These are phyloP conservation scores for Cochlearius cochlearius DNA, from an alignment of 2,113 vertebrate species.

Conservation along the genomic window DNA sequence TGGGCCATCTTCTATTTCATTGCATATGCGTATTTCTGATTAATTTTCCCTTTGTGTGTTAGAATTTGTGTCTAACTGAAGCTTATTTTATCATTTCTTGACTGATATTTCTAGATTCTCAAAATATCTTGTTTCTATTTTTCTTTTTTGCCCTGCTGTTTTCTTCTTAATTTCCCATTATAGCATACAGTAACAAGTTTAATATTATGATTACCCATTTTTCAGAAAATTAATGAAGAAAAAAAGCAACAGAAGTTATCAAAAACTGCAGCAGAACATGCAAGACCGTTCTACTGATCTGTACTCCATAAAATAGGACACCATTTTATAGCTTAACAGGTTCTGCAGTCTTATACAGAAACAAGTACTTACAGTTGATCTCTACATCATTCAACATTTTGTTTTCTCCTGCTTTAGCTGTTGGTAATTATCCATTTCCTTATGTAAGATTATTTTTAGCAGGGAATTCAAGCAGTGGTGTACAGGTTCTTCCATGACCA, in stretches of 20 bases:
- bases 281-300: background rate
- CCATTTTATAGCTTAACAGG: background rate
- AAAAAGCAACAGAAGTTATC: background rate
- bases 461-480: background rate
- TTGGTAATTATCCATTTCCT: background rate
- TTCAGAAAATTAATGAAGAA: background rate
- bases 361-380: background rate
- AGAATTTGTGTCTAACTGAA: background rate
- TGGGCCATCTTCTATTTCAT: background rate
- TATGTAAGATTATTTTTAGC: background rate
- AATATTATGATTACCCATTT: background rate
- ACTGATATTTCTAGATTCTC: background rate
- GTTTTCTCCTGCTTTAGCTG: background rate
- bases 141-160: background rate
- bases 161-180: background rate
- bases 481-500: background rate
- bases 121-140: background rate
- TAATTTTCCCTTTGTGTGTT: background rate
- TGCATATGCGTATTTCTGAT: background rate
- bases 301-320: background rate
- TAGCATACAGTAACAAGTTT: background rate
- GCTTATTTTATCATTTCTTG: background rate
- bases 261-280: background rate
- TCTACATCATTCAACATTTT: background rate
- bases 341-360: background rate